A percentile compares a stretch with the other conserved stretches of the same genome.
Conservation (phyloP, 1,140 invertebrate species). For the Archivesica marissinica region DNA sequence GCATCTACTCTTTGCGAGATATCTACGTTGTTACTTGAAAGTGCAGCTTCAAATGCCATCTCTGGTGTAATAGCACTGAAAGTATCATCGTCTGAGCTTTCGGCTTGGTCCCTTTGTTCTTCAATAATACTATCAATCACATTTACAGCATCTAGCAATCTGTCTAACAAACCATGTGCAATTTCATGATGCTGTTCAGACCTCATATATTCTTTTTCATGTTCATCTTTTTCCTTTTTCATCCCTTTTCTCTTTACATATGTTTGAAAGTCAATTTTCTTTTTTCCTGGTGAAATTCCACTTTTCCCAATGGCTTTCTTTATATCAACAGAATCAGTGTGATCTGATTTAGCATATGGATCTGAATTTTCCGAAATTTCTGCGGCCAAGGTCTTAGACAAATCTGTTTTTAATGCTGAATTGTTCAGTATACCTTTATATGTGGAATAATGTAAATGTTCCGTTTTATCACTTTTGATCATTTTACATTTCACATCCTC, state of each 20-base stretch:
- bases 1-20: not conserved
- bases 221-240: not conserved
- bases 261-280: slow-evolving; percentile 37
- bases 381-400: too few species aligned
- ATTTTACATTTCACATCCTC: not conserved
- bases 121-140: slow-evolving; percentile 33
- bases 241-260: slow-evolving; percentile 10
- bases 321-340: not conserved
- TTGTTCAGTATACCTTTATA: too few species aligned
- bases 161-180: not conserved
- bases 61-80: slow-evolving; percentile 26
- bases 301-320: not conserved
- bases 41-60: slow-evolving; percentile 10
- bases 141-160: slow-evolving; percentile 14
- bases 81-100: not conserved
- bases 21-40: not conserved
- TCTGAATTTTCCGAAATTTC: not conserved
- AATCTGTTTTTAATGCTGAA: too few species aligned
- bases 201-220: slow-evolving; percentile 7
- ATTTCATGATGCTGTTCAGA: not conserved
- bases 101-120: not conserved
- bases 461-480: not conserved
- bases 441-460: not conserved
- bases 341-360: not conserved
- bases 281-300: not conserved